These are phyloP conservation scores for Branchinecta lindahli DNA, from an alignment of 1,140 invertebrate species.

Conservation along the genomic window DNA sequence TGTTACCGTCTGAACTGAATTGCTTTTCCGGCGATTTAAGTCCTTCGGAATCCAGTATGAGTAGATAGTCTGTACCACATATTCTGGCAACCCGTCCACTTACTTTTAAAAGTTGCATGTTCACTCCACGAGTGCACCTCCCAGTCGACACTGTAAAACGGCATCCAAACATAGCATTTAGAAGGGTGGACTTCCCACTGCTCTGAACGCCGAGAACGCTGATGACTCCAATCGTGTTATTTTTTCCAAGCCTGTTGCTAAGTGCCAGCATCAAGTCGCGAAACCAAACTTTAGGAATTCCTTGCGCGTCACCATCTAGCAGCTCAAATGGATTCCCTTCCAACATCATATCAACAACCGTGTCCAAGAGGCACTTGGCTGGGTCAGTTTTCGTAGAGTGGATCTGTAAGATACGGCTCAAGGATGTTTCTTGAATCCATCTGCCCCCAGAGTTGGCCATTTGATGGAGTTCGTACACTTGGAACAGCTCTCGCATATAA, in stretches of 20 bases:
- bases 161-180: constrained; percentile 13
- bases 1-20: background rate
- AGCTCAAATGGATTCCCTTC: background rate
- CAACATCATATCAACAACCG: background rate
- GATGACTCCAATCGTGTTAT: background rate
- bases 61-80: constrained; percentile 4
- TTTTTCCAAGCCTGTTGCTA: background rate
- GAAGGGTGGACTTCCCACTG: constrained; percentile 11
- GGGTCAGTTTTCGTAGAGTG: background rate
- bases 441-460: too few relatives aligned
- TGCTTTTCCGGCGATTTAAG: constrained; percentile 6
- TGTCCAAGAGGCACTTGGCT: too few relatives aligned
- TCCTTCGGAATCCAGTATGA: constrained; percentile 9
- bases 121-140: constrained; percentile 11
- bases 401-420: background rate
- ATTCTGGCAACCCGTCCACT: background rate
- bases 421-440: background rate
- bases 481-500: background rate
- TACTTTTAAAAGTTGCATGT: background rate
- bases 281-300: background rate
- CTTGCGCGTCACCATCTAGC: constrained; percentile 3
- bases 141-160: background rate
- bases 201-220: constrained; percentile 11
- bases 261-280: background rate
- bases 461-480: background rate